These are phyloP conservation scores for Phaonia tiefii DNA, from an alignment of 2,888 invertebrate genomes.

Conservation along the genomic window DNA sequence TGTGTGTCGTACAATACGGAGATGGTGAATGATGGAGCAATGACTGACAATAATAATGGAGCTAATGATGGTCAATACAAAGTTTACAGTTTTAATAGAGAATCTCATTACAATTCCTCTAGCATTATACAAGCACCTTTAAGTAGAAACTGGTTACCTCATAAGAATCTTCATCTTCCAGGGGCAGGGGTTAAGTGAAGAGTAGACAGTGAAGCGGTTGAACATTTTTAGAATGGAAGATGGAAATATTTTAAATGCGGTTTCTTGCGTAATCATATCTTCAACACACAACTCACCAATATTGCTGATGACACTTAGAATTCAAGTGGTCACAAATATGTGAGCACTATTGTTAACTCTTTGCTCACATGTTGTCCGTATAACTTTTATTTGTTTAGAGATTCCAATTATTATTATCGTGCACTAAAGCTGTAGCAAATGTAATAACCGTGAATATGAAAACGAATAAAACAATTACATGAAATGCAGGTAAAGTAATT, in stretches of 20 bases:
- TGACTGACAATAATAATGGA: background rate
- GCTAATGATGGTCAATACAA: slow-evolving; percentile 21
- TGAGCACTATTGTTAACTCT: background rate
- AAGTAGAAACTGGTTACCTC: slow-evolving; percentile 4
- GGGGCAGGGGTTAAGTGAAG: slow-evolving; percentile 29
- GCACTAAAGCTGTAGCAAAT: background rate
- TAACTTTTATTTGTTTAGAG: too few relatives aligned
- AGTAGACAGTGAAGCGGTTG: background rate
- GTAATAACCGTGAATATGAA: background rate
- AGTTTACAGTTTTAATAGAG: slow-evolving; percentile 53
- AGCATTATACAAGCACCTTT: slow-evolving; percentile 28
- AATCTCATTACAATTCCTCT: slow-evolving; percentile 47
- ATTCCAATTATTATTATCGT: background rate
- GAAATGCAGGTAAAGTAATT: slow-evolving; percentile 20
- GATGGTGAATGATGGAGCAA: background rate
- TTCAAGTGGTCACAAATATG: slow-evolving; percentile 4
- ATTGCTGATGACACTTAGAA: slow-evolving; percentile 52
- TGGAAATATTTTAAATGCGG: background rate
- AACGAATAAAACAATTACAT: background rate
- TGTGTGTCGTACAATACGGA: background rate
- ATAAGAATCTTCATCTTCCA: background rate
- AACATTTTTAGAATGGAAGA: background rate
- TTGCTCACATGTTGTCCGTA: background rate
- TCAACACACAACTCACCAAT: slow-evolving; percentile 4
- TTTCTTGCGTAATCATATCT: slow-evolving; percentile 29